These are phyloP conservation scores for Thunnus thynnus DNA, from an alignment of 2,113 vertebrate genomes.

Conservation along the genomic window DNA sequence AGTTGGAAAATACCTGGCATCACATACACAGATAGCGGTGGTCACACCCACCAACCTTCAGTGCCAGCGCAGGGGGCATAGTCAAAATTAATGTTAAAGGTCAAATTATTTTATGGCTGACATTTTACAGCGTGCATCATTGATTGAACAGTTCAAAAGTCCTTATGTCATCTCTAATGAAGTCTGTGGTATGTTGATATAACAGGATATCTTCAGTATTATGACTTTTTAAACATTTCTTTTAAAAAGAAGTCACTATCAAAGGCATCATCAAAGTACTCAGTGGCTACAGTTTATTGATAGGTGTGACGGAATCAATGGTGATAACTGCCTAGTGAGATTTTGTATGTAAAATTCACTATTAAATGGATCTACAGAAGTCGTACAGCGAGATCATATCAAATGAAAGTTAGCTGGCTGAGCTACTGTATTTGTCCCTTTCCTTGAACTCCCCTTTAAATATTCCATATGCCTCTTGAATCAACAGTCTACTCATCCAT, in stretches of 20 bases:
- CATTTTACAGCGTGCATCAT: constrained; percentile 60
- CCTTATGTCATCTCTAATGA: constrained; percentile 66
- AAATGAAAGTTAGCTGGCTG: neutral
- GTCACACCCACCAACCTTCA: neutral
- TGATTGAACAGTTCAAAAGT: constrained; percentile 54
- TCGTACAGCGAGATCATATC: fast-evolving
- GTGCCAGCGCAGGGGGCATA: neutral
- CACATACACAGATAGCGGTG: neutral
- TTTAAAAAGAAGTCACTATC: constrained; percentile 6
- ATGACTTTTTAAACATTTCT: constrained; percentile 14
- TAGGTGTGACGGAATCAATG: neutral
- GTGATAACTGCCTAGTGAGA: neutral
- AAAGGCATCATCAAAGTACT: neutral
- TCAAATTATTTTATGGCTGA: constrained; percentile 64
- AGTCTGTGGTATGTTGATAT: constrained; percentile 33
- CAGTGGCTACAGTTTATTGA: neutral
- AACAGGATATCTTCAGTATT: constrained; percentile 11
- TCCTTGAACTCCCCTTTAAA: neutral
- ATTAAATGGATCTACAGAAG: neutral
- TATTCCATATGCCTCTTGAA: neutral
- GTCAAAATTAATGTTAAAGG: constrained; percentile 61
- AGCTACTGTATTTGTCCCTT: neutral
- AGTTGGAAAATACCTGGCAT: neutral
- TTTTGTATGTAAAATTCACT: neutral
- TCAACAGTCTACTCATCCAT: neutral